Evolutionary conservation across 2,888 invertebrate genomes (phyloP).

Genomic region (Apamea crenata): DNA sequence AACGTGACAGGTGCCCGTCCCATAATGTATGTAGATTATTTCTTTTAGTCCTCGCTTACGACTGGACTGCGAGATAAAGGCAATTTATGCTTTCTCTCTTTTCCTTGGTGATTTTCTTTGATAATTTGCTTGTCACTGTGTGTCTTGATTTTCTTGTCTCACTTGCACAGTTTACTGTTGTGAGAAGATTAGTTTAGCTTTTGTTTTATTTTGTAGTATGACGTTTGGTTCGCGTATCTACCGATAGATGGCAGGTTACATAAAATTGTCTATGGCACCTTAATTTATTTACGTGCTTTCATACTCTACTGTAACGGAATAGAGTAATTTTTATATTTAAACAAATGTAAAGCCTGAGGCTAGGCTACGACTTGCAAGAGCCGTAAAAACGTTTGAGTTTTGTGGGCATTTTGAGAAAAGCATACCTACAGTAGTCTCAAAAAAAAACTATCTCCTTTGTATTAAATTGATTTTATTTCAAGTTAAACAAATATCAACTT

Average conservation of each 20-base stretch:
- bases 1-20: slow-evolving; percentile 50
- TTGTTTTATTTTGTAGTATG: not conserved
- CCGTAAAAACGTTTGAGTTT: not conserved
- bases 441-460: no score
- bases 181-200: not conserved
- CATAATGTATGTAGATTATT: slow-evolving; percentile 61
- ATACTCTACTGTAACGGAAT: not conserved
- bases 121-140: slow-evolving; percentile 26
- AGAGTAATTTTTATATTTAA: not conserved
- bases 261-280: not conserved
- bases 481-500: no score
- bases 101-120: slow-evolving; percentile 35
- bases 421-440: no score
- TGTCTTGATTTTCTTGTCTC: slow-evolving; percentile 30
- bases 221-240: not conserved
- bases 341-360: not conserved
- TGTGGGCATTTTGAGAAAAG: not conserved
- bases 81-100: slow-evolving; percentile 47
- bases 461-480: no score
- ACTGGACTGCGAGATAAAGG: slow-evolving; percentile 51
- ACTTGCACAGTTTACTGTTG: not conserved
- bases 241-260: not conserved
- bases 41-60: slow-evolving; percentile 47
- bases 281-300: not conserved
- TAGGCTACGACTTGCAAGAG: not conserved